These are phyloP conservation scores for Thera obeliscata DNA, from an alignment of 2,888 invertebrate species.

Conservation along the genomic window DNA sequence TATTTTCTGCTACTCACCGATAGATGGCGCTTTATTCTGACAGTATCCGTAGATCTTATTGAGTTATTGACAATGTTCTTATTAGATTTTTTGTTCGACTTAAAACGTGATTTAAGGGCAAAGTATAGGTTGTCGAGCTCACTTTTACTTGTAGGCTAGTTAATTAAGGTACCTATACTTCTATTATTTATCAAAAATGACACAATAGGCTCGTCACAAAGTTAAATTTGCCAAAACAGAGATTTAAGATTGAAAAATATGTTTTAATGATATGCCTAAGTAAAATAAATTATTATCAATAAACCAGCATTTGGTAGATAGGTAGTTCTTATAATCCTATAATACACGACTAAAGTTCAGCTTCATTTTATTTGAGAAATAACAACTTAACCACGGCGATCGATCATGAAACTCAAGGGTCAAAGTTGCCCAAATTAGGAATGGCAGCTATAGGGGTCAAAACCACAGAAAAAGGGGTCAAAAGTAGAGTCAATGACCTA, in stretches of 20 bases:
- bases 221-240: too few species aligned
- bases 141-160: too few species aligned
- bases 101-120: neutral
- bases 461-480: slow-evolving; percentile 3
- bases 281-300: too few species aligned
- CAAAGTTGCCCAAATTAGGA: neutral
- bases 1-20: slow-evolving; percentile 64
- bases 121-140: too few species aligned
- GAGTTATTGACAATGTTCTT: neutral
- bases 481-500: slow-evolving; percentile 4
- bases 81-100: neutral
- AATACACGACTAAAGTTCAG: neutral
- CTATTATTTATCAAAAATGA: too few species aligned
- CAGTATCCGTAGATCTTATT: slow-evolving; percentile 30
- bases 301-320: too few species aligned
- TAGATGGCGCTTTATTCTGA: slow-evolving; percentile 67
- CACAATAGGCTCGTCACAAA: too few species aligned
- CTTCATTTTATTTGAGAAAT: neutral
- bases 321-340: neutral
- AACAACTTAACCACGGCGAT: neutral
- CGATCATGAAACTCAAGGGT: neutral
- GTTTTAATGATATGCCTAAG: too few species aligned
- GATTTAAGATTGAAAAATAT: too few species aligned
- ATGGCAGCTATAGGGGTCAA: slow-evolving; percentile 3
- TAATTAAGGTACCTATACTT: too few species aligned